A percentile compares a stretch with the other conserved stretches of the same genome.
Evolutionary conservation across 2,113 vertebrate genomes (phyloP).

Genomic region (Hippotragus niger): DNA sequence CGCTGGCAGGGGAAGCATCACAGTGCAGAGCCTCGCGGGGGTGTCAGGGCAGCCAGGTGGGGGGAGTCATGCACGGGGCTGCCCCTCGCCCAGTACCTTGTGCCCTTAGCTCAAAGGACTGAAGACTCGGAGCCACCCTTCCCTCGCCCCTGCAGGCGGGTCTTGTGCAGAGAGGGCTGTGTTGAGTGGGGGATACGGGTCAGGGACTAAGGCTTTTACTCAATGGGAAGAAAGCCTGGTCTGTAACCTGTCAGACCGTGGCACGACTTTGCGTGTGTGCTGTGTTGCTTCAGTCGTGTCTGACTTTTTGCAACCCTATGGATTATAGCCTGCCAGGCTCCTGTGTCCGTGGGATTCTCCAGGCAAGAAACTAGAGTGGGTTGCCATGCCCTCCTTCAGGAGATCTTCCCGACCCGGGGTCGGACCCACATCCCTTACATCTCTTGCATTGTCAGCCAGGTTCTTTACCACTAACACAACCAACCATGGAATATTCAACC

Average conservation of each 20-base stretch:
- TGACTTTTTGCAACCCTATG: neutral
- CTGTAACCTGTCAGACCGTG: neutral
- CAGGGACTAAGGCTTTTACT: neutral
- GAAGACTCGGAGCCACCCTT: neutral
- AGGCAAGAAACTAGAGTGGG: neutral
- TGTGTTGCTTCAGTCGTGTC: neutral
- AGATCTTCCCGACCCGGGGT: neutral
- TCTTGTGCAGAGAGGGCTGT: neutral
- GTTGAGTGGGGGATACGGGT: accelerated
- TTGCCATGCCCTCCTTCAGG: neutral
- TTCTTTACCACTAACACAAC: neutral
- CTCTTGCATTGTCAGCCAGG: neutral
- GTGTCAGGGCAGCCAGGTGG: neutral
- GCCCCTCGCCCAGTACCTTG: neutral
- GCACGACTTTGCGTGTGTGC: neutral
- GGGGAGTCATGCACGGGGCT: neutral
- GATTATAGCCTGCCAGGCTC: neutral
- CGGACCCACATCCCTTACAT: neutral
- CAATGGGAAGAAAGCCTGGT: neutral
- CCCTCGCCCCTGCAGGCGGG: neutral
- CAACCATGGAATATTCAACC: neutral
- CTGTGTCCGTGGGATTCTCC: neutral
- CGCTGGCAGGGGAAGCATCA: neutral
- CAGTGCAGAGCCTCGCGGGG: accelerated
- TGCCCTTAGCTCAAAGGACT: neutral